Percentiles rank a stretch among this genome's conserved stretches.
These are phyloP conservation scores for Cosmorhoe ocellata DNA, from an alignment of 2,888 invertebrate genomes.

Conservation along the genomic window DNA sequence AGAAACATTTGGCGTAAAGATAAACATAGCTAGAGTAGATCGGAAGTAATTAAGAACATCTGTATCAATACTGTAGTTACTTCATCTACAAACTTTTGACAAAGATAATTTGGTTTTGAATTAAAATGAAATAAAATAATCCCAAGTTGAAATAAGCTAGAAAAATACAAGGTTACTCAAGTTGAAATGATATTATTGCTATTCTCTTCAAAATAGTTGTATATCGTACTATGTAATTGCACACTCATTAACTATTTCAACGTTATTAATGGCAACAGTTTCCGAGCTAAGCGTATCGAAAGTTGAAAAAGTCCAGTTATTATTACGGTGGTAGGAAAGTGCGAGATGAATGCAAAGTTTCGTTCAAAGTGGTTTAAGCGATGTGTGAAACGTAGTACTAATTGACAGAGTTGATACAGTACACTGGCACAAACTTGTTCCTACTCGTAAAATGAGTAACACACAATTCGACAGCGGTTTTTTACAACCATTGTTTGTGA, in stretches of 20 bases:
- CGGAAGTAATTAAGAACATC: constrained; percentile 25
- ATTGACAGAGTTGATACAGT: constrained; percentile 19
- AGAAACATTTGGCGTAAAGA: constrained; percentile 9
- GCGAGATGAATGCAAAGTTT: constrained; percentile 10
- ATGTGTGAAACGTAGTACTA: constrained; percentile 17
- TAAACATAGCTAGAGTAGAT: constrained; percentile 23
- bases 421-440: constrained; percentile 21
- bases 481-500: constrained; percentile 2
- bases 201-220: too few species aligned
- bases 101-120: too few species aligned
- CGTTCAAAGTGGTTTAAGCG: constrained; percentile 12
- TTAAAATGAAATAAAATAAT: too few species aligned
- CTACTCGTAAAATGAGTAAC: constrained; percentile 3
- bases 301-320: not conserved
- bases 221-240: too few species aligned
- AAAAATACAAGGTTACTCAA: too few species aligned
- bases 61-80: constrained; percentile 14
- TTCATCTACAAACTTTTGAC: not conserved
- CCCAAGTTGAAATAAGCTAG: too few species aligned
- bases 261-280: too few species aligned
- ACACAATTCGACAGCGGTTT: constrained; percentile 17
- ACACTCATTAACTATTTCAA: too few species aligned
- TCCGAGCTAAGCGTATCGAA: not conserved
- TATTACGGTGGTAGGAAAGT: not conserved
- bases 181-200: too few species aligned